Evolutionary conservation across 2,113 vertebrate genomes (phyloP).

Genomic region (Dipodomys merriami): DNA sequence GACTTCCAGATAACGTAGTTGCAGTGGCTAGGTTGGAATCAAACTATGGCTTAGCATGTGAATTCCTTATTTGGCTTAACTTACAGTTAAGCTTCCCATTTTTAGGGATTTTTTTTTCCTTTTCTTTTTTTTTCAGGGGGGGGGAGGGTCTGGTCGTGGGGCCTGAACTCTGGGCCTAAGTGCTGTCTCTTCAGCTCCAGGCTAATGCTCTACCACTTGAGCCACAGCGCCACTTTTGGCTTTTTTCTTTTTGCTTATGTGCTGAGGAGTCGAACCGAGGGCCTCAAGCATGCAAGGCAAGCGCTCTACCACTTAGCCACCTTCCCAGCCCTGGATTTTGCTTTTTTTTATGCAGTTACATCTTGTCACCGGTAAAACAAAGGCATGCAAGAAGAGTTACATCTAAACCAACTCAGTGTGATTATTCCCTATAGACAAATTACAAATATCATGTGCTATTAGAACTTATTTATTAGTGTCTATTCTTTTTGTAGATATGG

Average conservation of each 20-base stretch:
- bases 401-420: constrained; percentile 35
- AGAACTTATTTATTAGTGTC: neutral
- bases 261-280: too few species aligned
- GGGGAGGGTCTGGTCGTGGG: too few species aligned
- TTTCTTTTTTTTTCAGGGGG: too few species aligned
- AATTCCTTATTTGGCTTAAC: neutral
- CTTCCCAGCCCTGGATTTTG: too few species aligned
- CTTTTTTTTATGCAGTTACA: constrained; percentile 20
- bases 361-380: constrained; percentile 46
- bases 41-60: neutral
- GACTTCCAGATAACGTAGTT: constrained; percentile 62
- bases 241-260: too few species aligned
- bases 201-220: too few species aligned
- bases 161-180: too few species aligned
- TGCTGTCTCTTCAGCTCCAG: too few species aligned
- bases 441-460: constrained; percentile 8
- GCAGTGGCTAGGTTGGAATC: constrained; percentile 54
- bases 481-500: neutral
- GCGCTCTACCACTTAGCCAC: too few species aligned
- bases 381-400: neutral
- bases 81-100: neutral
- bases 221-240: too few species aligned
- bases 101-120: neutral
- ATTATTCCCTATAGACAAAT: neutral
- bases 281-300: too few species aligned